Base-by-base conservation (phyloP, 2,113 vertebrate species). In the Pseudorasbora parva region DNA sequence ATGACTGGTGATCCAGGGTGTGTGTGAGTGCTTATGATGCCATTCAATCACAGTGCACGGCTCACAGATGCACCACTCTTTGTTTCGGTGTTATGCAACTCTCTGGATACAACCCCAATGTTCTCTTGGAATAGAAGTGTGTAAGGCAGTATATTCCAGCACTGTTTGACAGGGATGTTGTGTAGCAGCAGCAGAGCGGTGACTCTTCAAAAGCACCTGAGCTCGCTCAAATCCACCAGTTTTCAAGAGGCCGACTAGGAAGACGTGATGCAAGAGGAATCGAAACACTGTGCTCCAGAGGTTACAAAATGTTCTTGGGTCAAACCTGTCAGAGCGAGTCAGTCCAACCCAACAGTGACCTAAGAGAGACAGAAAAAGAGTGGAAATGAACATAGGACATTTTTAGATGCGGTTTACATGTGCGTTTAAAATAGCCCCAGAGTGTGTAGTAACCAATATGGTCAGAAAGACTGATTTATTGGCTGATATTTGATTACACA, bases 251-350 rank as follows among this genome's bases (percentile, higher is more conserved):
- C 17, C 9, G 4, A 56, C 54, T 5, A 1, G 45, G 62, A 23
- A 4, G 3, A 77, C 21, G 49, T 21, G 49, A 78, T 30, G 23
- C 66, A 49, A 60, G 64, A 57, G 37, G 62, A 69, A 68, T 43
- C 4, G 60, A 49, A 51, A 59, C 6, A 60, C 30, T 2, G 51
- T 69, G 68, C 66, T 60, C 49, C 54, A 62, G 60, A 56, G 81
- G 37, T 83, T 51, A 85, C 83, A 83, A 83, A 78, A 75, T 83
- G 86, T 41, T 62, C 59, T 72, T 5, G 54, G 75, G 47, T 74
- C 86, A 78, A 57, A 64, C 19, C 62, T 69, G 64, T 81, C 78
- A 23, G 43, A 41, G 56, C 1, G 23, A 68, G 78, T 81, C 62
- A 51, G 27, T 41, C 78, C 78, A 54, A 25, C 45, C 37, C 6